These are phyloP conservation scores for Oxyruncus cristatus DNA, from an alignment of 2,113 vertebrate species.

Conservation along the genomic window DNA sequence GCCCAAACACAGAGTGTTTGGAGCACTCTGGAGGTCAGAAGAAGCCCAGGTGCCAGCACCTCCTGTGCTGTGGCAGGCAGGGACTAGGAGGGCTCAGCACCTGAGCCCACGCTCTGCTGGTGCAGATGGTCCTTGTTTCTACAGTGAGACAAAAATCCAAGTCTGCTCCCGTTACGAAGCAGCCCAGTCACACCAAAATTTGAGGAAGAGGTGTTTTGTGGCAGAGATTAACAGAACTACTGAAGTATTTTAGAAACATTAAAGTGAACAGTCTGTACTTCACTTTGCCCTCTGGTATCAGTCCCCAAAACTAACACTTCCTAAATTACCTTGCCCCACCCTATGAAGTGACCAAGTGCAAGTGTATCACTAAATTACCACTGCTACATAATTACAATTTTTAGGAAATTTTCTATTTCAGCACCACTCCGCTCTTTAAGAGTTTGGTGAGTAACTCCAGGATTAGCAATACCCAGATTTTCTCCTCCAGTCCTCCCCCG, in stretches of 20 bases:
- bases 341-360: constrained; percentile 25
- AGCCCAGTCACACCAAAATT: neutral
- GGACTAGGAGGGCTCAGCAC: neutral
- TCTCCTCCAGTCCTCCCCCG: neutral
- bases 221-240: neutral
- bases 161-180: neutral
- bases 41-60: neutral
- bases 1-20: neutral
- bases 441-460: neutral
- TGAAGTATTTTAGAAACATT: neutral
- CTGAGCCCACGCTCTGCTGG: neutral
- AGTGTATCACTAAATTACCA: neutral
- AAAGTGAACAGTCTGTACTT: neutral
- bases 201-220: neutral
- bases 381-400: neutral
- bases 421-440: neutral
- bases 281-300: neutral
- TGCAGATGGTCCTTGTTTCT: neutral
- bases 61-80: neutral
- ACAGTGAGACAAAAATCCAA: neutral
- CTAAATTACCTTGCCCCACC: neutral
- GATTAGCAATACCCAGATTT: neutral
- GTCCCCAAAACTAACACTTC: neutral
- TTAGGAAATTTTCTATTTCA: neutral
- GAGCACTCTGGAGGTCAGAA: neutral